Evolutionary conservation across 92 coral and sea anemone species (phyloP).

Genomic region (Metridium senile): DNA sequence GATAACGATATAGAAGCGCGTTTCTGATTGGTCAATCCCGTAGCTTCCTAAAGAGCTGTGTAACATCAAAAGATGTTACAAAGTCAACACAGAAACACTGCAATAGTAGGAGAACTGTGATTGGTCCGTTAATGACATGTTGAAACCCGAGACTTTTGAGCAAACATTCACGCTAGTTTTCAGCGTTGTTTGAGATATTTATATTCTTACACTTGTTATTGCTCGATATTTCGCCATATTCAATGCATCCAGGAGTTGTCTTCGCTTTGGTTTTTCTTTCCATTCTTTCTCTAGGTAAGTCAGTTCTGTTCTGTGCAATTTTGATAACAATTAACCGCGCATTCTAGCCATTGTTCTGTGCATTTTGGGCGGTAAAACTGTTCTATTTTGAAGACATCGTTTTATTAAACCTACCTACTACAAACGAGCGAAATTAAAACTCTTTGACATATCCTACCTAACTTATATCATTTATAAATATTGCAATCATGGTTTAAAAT

Average conservation of each 20-base stretch:
- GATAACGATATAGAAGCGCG: not conserved
- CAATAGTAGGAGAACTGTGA: conserved; percentile 19
- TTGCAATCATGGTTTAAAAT: too few relatives aligned
- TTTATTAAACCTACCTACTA: not conserved
- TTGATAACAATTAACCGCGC: not conserved
- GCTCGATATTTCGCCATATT: not conserved
- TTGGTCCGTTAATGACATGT: conserved; percentile 24
- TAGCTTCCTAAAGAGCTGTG: conserved; percentile 18
- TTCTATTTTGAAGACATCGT: not conserved
- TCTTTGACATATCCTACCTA: too few relatives aligned
- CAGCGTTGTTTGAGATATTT: conserved; percentile 7
- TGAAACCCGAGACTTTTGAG: conserved; percentile 14
- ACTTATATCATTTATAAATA: too few relatives aligned
- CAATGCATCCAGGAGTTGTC: conserved; percentile 13
- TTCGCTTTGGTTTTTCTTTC: conserved; percentile 14
- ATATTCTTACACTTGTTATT: not conserved
- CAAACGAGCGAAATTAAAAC: not conserved
- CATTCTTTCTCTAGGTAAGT: conserved; percentile 14
- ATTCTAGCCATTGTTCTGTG: not conserved
- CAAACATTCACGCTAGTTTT: conserved; percentile 10
- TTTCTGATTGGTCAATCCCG: conserved; percentile 13
- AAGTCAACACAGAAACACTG: conserved; percentile 3
- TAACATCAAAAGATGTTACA: conserved; percentile 19
- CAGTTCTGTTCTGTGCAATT: not conserved
- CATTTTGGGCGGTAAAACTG: not conserved